phyloP scores from a whole-genome alignment of 2,113 vertebrate genomes.

The Procavia capensis region DNA sequence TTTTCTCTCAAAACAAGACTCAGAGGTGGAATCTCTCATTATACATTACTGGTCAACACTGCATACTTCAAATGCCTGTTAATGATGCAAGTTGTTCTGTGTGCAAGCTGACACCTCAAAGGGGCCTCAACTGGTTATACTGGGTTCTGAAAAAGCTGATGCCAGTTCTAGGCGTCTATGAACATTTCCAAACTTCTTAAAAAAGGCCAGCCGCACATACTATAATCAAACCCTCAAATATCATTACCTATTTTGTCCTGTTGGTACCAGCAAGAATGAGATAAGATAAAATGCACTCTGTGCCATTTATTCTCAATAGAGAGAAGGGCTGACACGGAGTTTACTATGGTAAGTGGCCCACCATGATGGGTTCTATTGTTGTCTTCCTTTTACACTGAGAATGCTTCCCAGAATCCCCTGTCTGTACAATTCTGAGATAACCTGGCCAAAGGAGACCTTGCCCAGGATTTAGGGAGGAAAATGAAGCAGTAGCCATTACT shows the following conservation, averaged over 20 bases:
- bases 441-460: background rate
- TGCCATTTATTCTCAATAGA: background rate
- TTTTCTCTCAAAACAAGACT: background rate
- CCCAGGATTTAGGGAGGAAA: background rate
- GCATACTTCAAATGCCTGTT: background rate
- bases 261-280: background rate
- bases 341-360: background rate
- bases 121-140: background rate
- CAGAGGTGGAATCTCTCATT: background rate
- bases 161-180: background rate
- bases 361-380: background rate
- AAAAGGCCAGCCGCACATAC: background rate
- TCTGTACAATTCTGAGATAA: background rate
- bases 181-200: background rate
- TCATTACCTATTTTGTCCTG: background rate
- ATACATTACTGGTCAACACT: background rate
- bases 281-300: background rate
- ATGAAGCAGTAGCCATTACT: background rate
- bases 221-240: background rate
- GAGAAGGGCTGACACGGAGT: background rate
- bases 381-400: background rate
- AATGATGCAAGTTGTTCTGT: background rate
- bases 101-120: background rate
- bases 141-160: background rate
- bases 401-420: background rate